Conservation (phyloP, 2,888 invertebrate species). For the Parapristionchus giblindavisi region DNA sequence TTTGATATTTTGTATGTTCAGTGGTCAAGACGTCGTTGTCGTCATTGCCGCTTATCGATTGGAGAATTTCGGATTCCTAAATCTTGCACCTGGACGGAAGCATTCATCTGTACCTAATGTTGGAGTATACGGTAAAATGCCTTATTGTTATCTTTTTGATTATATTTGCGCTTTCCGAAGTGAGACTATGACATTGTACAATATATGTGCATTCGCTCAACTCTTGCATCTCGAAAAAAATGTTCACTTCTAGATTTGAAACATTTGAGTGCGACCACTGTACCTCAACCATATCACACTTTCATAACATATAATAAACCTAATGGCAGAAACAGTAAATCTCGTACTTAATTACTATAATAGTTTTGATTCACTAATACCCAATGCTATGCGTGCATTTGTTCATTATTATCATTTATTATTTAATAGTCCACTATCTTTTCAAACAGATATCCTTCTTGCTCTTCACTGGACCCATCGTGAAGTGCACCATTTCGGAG, state of each 20-base stretch:
- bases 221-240: not conserved
- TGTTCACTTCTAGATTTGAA: too few relatives aligned
- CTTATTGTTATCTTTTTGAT: not conserved
- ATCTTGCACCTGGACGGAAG: constrained; percentile 39
- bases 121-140: constrained; percentile 36
- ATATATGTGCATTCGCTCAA: not conserved
- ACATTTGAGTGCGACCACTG: too few relatives aligned
- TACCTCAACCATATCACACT: too few relatives aligned
- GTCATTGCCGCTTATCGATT: constrained; percentile 42
- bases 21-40: constrained; percentile 41
- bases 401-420: too few relatives aligned
- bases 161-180: not conserved
- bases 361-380: too few relatives aligned
- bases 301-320: too few relatives aligned
- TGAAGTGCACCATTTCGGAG: constrained; percentile 39
- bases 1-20: too few relatives aligned
- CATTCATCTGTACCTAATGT: constrained; percentile 37
- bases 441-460: constrained; percentile 40
- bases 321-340: not conserved
- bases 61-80: constrained; percentile 39
- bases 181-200: too few relatives aligned
- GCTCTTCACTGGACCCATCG: constrained; percentile 38
- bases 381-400: too few relatives aligned
- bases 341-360: too few relatives aligned
- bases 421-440: not conserved